Conservation (phyloP, 2,797 vertebrate species). For the Myripristis murdjan region DNA sequence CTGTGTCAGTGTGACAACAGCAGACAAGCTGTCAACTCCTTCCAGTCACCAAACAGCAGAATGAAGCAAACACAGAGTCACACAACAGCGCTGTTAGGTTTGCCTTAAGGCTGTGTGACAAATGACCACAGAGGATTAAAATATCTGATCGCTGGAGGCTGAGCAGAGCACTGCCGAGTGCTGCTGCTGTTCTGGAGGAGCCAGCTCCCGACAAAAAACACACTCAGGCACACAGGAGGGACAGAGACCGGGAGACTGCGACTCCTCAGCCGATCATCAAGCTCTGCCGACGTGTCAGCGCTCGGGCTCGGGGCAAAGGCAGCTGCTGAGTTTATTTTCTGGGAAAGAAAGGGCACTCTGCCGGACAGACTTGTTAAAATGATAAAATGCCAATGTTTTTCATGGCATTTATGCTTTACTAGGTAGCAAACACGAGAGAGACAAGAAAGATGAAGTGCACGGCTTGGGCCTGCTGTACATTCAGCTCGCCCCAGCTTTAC, state of each 20-base stretch:
- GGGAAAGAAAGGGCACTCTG: not conserved
- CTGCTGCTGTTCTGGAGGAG: not conserved
- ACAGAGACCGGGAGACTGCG: slow-evolving; percentile 4
- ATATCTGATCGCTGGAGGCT: slow-evolving; percentile 36
- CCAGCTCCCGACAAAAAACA: not conserved
- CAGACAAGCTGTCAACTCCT: slow-evolving; percentile 3
- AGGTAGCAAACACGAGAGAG: slow-evolving; percentile 16
- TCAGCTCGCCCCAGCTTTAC: no score
- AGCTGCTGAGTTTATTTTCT: not conserved
- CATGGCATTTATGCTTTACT: not conserved
- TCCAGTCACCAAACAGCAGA: not conserved
- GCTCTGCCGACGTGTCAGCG: not conserved
- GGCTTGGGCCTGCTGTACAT: no score
- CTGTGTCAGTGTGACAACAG: not conserved
- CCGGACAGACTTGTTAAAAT: no score
- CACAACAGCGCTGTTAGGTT: slow-evolving; percentile 1
- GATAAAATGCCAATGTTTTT: not conserved
- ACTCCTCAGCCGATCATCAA: not conserved
- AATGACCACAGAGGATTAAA: slow-evolving; percentile 42
- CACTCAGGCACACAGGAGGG: not conserved
- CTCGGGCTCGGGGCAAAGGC: not conserved
- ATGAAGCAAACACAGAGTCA: not conserved
- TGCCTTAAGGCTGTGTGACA: slow-evolving; percentile 8
- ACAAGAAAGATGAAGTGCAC: slow-evolving; percentile 2
- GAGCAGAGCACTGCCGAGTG: slow-evolving; percentile 32